Evolutionary conservation across 2,888 invertebrate genomes (phyloP), one percentile per base, ranked within the genome.

Genomic region (Tuberolachnus salignus): DNA sequence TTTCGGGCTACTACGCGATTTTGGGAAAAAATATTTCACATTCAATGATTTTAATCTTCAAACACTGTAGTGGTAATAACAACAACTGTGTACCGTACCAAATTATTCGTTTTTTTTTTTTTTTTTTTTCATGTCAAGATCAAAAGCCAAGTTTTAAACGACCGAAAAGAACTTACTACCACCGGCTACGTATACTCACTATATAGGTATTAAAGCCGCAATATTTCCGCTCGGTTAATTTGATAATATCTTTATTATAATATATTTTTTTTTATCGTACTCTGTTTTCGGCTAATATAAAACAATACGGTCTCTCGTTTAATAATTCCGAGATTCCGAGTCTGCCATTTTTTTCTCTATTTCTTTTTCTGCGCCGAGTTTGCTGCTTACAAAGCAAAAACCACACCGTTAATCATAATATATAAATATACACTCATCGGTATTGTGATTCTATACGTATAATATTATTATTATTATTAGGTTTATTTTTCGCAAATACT

Each of bases 281-380:
- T n/a, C n/a, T n/a, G n/a, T 46, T 61, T 10, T 61, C n/a, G n/a
- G 34, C 61, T n/a, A n/a, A 42, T 61, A 61, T 26, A 34, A 61
- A 34, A 61, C 61, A 61, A 61, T 61, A 3, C n/a, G 26, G 26
- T 59, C 6, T 34, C 34, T 44, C 21, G 42, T 19, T n/a, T 66
- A 66, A 4, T 42, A 13, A 57, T 44, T 44, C 16, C 44, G n/a
- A 71, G 0, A 57, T 23, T n/a, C 10, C 8, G 0, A 23, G 23
- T 71, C 23, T 6, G 11, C 23, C 1, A 44, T 64, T 14, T 19
- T 9, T 59, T 59, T 34, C 0, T 4, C 10, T 34, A 4, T 34
- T 34, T 34, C 6, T 34, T 34, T 34, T 34, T 34, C 34, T 6
- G 34, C 34, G 3, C 6, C 6, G 34, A 6, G 16, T 21, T 23